phyloP scores from a whole-genome alignment of 2,888 invertebrate species.

The Ornithoptera priamus region DNA sequence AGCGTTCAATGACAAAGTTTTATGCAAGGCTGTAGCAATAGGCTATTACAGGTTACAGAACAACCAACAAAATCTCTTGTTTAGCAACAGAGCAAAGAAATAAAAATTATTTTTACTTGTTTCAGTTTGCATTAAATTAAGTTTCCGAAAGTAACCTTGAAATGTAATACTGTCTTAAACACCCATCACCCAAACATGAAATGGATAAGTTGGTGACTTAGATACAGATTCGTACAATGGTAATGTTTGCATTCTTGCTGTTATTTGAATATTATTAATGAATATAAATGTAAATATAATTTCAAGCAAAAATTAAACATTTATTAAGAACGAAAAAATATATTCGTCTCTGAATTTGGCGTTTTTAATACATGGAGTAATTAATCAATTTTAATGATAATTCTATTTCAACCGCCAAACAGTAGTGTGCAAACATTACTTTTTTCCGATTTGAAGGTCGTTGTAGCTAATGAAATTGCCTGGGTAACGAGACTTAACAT shows the following conservation, averaged over 20 bases:
- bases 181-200: neutral
- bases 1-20: slow-evolving; percentile 19
- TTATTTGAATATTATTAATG: neutral
- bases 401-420: too few relatives aligned
- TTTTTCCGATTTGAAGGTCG: too few relatives aligned
- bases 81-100: slow-evolving; percentile 21
- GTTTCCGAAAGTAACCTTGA: slow-evolving; percentile 23
- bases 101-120: slow-evolving; percentile 15
- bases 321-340: neutral
- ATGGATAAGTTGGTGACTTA: neutral
- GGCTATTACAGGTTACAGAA: slow-evolving; percentile 22
- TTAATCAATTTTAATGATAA: too few relatives aligned
- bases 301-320: neutral
- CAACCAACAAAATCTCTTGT: slow-evolving; percentile 16
- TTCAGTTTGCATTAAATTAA: slow-evolving; percentile 6
- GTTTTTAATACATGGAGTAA: too few relatives aligned
- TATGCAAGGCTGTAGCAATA: slow-evolving; percentile 22
- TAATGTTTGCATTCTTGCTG: neutral
- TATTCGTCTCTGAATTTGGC: neutral
- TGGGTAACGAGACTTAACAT: too few relatives aligned
- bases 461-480: too few relatives aligned
- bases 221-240: neutral
- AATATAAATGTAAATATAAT: neutral
- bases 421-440: too few relatives aligned
- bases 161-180: slow-evolving; percentile 14